phyloP scores from a whole-genome alignment of 1,140 invertebrate genomes.

The Linepithema humile region DNA sequence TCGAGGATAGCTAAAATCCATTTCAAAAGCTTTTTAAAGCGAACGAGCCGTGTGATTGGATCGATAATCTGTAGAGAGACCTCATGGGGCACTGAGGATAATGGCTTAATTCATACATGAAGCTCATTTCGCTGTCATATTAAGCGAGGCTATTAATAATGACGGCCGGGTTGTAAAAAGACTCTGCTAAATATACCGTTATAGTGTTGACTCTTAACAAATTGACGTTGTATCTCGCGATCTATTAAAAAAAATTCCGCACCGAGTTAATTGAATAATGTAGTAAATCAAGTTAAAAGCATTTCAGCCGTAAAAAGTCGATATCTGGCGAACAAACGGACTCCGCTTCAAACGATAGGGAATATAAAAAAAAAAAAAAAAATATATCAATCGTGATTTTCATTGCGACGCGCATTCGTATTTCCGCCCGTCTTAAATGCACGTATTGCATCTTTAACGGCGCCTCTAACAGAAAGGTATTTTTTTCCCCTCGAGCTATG shows the following conservation, averaged over 20 bases:
- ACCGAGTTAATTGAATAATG: neutral
- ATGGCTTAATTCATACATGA: slow-evolving; percentile 75
- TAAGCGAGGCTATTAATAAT: neutral
- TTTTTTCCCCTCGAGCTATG: neutral
- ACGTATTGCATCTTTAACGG: too few relatives aligned
- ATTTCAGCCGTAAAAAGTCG: neutral
- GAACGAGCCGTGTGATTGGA: slow-evolving; percentile 73
- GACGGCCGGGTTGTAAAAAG: slow-evolving; percentile 29
- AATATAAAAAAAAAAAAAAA: too few relatives aligned
- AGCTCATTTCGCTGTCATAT: slow-evolving; percentile 5
- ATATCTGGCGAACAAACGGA: too few relatives aligned
- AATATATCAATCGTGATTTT: too few relatives aligned
- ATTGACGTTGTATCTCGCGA: neutral
- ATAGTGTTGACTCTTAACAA: neutral
- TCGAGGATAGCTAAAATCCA: slow-evolving; percentile 66
- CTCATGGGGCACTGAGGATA: slow-evolving; percentile 70
- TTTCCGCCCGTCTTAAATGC: too few relatives aligned
- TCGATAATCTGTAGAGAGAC: slow-evolving; percentile 73
- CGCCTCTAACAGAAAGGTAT: neutral
- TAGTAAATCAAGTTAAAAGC: neutral
- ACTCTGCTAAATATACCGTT: slow-evolving; percentile 62
- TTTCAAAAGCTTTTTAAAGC: slow-evolving; percentile 67
- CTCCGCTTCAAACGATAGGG: neutral
- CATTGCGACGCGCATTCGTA: too few relatives aligned
- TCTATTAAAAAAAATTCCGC: neutral